Conservation (phyloP, 1,140 invertebrate genomes). For the Pinna nobilis region DNA sequence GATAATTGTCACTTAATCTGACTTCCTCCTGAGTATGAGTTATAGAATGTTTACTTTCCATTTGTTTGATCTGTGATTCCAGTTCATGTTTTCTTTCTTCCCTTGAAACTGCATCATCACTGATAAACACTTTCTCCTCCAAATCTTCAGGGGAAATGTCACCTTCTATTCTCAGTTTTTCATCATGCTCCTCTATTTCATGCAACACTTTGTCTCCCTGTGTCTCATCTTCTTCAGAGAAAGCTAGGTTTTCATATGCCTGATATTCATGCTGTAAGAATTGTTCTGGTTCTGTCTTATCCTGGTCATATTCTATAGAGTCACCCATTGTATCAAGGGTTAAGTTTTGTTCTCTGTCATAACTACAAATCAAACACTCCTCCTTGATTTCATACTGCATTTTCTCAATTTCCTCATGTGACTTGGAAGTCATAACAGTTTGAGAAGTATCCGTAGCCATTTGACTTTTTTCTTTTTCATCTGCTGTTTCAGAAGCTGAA, state of each 20-base stretch:
- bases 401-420: no score
- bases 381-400: conserved; percentile 4
- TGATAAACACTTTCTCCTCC: conserved; percentile 54
- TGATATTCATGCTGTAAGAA: conserved; percentile 53
- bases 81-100: no score
- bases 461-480: conserved; percentile 8
- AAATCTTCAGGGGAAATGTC: conserved; percentile 70
- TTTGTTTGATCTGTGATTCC: no score
- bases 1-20: no score
- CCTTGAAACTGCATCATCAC: no score
- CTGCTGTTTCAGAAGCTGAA: no score
- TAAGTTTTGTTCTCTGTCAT: neutral
- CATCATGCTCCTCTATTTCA: neutral
- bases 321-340: conserved; percentile 29
- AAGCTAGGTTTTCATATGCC: conserved; percentile 77
- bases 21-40: no score
- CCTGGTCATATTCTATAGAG: conserved; percentile 29
- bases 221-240: no score
- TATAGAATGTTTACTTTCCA: no score
- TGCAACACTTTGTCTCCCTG: conserved; percentile 74
- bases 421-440: no score
- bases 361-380: conserved; percentile 6
- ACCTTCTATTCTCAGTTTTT: neutral
- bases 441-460: no score
- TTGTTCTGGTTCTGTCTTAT: neutral